Base-by-base conservation (phyloP, 2,888 invertebrate genomes). In the Ichneumoninae sp. region DNA sequence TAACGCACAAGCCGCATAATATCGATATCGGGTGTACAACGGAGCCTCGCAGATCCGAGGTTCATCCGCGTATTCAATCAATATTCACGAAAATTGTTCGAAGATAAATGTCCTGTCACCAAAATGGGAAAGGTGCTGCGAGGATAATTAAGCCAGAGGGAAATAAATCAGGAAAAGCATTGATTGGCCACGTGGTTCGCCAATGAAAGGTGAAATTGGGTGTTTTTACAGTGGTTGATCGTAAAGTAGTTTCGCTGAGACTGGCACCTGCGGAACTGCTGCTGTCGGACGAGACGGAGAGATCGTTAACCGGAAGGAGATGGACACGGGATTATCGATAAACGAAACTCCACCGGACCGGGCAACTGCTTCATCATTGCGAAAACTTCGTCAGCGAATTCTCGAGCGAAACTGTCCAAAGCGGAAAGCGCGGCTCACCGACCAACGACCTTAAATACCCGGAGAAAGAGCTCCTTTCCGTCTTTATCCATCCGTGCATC, bases 291-390 rank as follows among this genome's bases (percentile, higher is more conserved):
- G 44, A 77, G 65, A 68, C 22, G 19, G 77, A 66, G 63, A 81
- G 81, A 81, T 84, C 83, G 57, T 84, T 84, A 84, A 84, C 74
- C 78, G 65, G 33, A 33, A 52, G 63, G n/a, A 81, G 54, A 74
- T 66, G 70, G 73, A 83, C 68, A 71, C 22, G 65, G 57, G 52
- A 22, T 60, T 33, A 76, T 82, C 75, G 82, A 85, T 85, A 79
- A 82, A 60, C 68, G 66, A 54, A 71, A 52, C 33, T 79, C 75
- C 75, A 68, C 66, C 81, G 6, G 33, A 40, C 65, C 50, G n/a
- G 57, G 70, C 47, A 47, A 71, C 13, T 40, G 52, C 66, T 22
- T 47, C 30, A n/a, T 69, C 52, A 44, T 44, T 66, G 66, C 22
- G 73, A 47, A 66, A 63, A 70, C 74, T 60, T 79, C 54, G 71